Base-by-base conservation (phyloP, 2,888 invertebrate genomes). In the Chydorus sphaericus region DNA sequence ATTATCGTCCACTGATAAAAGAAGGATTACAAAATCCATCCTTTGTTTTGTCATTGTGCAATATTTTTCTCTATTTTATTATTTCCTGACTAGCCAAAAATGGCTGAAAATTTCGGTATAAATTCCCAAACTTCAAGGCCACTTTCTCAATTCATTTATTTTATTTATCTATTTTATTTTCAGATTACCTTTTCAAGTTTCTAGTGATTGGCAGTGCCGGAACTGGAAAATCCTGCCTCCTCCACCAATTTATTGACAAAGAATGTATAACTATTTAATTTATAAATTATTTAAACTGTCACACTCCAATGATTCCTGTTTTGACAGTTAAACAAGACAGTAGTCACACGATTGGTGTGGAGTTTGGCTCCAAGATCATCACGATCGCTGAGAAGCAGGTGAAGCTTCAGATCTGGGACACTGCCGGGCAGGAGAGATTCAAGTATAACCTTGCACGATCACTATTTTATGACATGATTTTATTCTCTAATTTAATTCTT, bases 131-230 rank as follows among this genome's bases (percentile, higher is more conserved):
- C 18, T 18, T 39, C 39, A 16, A 39, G 10, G 3, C 39, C 18
- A 20, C n/a, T 39, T 14, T 14, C 6, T 39, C 7, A 20, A 14
- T 18, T 39, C 10, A 1, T 7, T 36, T 18, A 1, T 20, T 33
- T 4, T 20, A 30, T 4, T 11, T 14, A 4, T 8, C 36, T 20
- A 8, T 51, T 55, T 57, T 61, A 58, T 54, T 75, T 77, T 56
- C 73, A 82, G 87, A 87, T 76, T 87, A 84, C 67, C 74, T 87
- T 60, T 86, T 87, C 71, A 87, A 87, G 74, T 87, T 87, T 69
- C 72, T 87, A 62, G 83, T 87, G 30, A 87, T 87, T 68, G 87
- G 87, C 59, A 85, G 83, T 73, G 86, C 86, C 62, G 85, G 85
- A 51, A 80, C 83, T 61, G 86, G 87, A 60, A 87, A 87, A 70